Conservation (phyloP, 1,140 invertebrate species). For the Stegodyphus mimosarum region DNA sequence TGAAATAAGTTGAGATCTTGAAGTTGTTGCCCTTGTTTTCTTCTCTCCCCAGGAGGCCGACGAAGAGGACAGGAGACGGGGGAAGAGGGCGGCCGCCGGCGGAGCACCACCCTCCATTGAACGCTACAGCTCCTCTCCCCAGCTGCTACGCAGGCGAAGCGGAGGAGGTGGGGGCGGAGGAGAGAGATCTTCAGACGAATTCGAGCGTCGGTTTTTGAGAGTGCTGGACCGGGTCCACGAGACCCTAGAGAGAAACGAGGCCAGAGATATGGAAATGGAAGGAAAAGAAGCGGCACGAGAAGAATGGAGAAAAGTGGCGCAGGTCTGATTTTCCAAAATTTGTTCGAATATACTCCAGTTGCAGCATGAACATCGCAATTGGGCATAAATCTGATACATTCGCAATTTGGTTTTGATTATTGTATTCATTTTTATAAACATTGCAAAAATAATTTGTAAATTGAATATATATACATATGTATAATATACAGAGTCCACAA, state of each 20-base stretch:
- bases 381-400: no score
- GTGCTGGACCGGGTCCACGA: conserved; percentile 54
- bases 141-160: conserved; percentile 43
- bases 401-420: no score
- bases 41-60: conserved; percentile 25
- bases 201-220: conserved; percentile 50
- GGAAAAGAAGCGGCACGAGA: conserved; percentile 19
- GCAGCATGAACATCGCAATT: no score
- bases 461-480: no score
- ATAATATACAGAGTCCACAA: no score
- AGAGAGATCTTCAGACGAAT: conserved; percentile 52
- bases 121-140: conserved; percentile 48
- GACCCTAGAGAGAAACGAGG: conserved; percentile 50
- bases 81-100: background rate
- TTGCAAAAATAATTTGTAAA: no score
- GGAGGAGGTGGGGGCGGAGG: conserved; percentile 15
- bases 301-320: conserved; percentile 48
- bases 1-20: no score
- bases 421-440: no score
- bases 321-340: conserved; percentile 1
- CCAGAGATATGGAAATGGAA: conserved; percentile 28
- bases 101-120: conserved; percentile 22
- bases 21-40: background rate
- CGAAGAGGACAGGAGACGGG: conserved; percentile 19
- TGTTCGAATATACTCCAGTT: no score